phyloP scores from a whole-genome alignment of 1,140 invertebrate genomes.

The Schlechtendalia chinensis region DNA sequence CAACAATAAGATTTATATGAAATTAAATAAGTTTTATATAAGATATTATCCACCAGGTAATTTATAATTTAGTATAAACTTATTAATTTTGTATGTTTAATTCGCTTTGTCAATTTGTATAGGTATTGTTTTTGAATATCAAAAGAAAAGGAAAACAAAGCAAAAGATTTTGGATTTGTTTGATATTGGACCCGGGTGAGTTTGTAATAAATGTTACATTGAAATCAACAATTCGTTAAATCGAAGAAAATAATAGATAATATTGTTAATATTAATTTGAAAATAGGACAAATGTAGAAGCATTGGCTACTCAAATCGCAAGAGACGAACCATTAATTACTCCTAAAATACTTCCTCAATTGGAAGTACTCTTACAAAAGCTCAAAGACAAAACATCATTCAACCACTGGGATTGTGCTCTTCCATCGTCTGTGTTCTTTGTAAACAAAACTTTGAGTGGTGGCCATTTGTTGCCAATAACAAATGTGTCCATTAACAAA shows the following conservation, averaged over 20 bases:
- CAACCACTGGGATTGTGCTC: background rate
- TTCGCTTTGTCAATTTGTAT: background rate
- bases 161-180: constrained; percentile 35
- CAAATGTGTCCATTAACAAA: constrained; percentile 75
- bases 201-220: background rate
- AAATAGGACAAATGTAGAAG: constrained; percentile 61
- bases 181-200: constrained; percentile 17
- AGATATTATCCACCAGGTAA: constrained; percentile 67
- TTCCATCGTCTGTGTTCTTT: constrained; percentile 53
- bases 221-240: background rate
- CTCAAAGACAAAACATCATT: constrained; percentile 57
- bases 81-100: background rate
- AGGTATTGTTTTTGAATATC: constrained; percentile 40
- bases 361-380: constrained; percentile 60
- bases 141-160: background rate
- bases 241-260: background rate
- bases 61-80: background rate
- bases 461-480: constrained; percentile 74
- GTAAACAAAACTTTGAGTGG: constrained; percentile 68
- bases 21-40: constrained; percentile 65
- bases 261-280: background rate
- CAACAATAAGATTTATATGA: constrained; percentile 58
- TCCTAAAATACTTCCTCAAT: constrained; percentile 60
- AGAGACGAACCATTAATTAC: constrained; percentile 61
- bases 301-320: constrained; percentile 59